Evolutionary conservation across 2,797 vertebrate species (phyloP).

Genomic region (Fundulus diaphanus): DNA sequence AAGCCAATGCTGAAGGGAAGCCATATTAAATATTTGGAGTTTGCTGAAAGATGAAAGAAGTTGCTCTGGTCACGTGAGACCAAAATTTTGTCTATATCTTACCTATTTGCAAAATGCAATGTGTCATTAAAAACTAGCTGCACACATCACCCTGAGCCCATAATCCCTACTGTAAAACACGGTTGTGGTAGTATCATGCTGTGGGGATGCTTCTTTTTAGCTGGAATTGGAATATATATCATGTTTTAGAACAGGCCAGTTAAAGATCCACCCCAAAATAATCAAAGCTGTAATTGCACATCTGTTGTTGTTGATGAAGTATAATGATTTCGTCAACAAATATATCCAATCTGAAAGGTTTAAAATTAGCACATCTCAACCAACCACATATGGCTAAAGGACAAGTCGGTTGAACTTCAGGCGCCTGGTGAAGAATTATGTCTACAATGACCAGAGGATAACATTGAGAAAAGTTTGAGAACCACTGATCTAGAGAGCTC

Average conservation of each 20-base stretch:
- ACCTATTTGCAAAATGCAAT: too few species aligned
- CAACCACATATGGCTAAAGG: not conserved
- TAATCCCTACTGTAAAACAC: not conserved
- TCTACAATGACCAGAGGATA: not conserved
- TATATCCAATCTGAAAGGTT: not conserved
- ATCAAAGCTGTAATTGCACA: not conserved
- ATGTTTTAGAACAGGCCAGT: not conserved
- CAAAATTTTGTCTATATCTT: too few species aligned
- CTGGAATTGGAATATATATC: not conserved
- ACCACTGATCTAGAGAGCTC: not conserved
- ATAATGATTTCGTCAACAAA: not conserved
- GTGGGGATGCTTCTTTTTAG: not conserved
- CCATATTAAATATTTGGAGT: too few species aligned
- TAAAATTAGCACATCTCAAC: too few species aligned
- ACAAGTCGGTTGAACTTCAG: not conserved
- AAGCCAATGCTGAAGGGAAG: too few species aligned
- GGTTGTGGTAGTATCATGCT: not conserved
- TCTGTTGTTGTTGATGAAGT: not conserved
- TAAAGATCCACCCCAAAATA: not conserved
- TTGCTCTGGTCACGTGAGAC: too few species aligned
- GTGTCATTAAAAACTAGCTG: too few species aligned
- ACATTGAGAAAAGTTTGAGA: not conserved
- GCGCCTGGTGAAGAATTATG: not conserved
- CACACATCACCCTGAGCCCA: not conserved
- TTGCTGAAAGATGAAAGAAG: too few species aligned